phyloP scores from a whole-genome alignment of 2,888 invertebrate genomes.

The Drosophila colorata region DNA sequence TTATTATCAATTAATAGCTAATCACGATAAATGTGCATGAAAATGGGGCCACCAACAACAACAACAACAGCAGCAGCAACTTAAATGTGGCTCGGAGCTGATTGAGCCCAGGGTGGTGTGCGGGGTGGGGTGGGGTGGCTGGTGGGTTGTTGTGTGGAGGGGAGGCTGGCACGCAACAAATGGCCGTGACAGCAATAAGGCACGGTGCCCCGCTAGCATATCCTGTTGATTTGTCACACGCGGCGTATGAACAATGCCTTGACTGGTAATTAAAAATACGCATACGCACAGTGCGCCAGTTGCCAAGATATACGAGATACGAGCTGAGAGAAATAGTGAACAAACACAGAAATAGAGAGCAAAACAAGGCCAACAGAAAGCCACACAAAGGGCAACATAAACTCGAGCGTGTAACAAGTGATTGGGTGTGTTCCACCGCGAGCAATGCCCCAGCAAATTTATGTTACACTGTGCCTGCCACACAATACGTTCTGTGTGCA shows the following conservation, averaged over 20 bases:
- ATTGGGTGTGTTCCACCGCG: conserved; percentile 42
- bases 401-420: conserved; percentile 56
- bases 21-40: conserved; percentile 79
- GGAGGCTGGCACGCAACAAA: conserved; percentile 51
- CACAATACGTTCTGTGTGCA: not conserved
- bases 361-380: conserved; percentile 10
- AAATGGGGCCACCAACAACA: conserved; percentile 52
- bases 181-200: conserved; percentile 49
- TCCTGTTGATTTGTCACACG: conserved; percentile 74
- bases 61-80: not conserved
- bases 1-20: conserved; percentile 80
- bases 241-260: conserved; percentile 63
- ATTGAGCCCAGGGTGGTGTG: not conserved
- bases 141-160: not conserved
- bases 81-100: conserved; percentile 17
- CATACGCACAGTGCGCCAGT: conserved; percentile 55
- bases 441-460: conserved; percentile 19
- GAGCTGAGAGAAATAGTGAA: conserved; percentile 1
- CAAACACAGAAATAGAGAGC: not conserved
- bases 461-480: conserved; percentile 5
- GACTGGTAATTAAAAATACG: conserved; percentile 64
- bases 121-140: not conserved
- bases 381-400: conserved; percentile 10
- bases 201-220: conserved; percentile 30
- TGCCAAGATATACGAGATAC: conserved; percentile 8